Evolutionary conservation across 2,888 invertebrate species (phyloP).

Genomic region (Lasioglossum vierecki): DNA sequence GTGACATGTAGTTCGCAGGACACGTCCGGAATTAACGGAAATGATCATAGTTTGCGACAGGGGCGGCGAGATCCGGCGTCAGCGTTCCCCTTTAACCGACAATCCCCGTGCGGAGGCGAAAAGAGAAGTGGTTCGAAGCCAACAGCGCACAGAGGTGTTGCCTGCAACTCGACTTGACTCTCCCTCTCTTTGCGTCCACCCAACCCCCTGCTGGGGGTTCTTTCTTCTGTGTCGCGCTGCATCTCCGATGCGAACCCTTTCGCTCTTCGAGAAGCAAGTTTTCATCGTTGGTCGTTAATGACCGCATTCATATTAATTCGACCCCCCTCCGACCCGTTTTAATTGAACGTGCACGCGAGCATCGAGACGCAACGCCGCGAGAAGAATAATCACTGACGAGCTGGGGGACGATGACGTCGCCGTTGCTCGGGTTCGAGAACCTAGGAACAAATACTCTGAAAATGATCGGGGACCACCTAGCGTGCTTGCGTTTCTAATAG

Average conservation of each 20-base stretch:
- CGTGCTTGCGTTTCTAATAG: not conserved
- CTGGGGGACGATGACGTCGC: not conserved
- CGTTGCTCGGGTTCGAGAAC: not conserved
- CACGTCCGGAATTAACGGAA: not conserved
- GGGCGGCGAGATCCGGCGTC: not conserved
- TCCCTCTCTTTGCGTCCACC: not conserved
- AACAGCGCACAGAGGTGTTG: conserved; percentile 55
- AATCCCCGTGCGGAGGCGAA: conserved; percentile 7
- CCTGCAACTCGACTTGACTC: conserved; percentile 39
- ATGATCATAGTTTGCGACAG: not conserved
- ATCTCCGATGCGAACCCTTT: conserved; percentile 25
- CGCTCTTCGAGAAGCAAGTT: conserved; percentile 51
- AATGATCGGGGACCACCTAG: not conserved
- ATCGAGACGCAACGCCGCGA: not conserved
- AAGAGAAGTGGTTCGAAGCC: conserved; percentile 56
- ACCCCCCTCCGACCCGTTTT: conserved; percentile 45
- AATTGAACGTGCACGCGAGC: conserved; percentile 55
- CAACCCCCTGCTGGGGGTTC: conserved; percentile 2
- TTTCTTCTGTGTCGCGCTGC: conserved; percentile 38
- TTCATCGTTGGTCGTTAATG: conserved; percentile 62
- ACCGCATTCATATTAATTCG: conserved; percentile 63
- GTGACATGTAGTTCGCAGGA: not conserved
- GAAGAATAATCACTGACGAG: not conserved
- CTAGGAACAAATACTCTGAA: not conserved
- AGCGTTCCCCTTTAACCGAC: conserved; percentile 2